Percentiles rank a stretch among this genome's conserved stretches.
Conservation (phyloP, 2,797 vertebrate genomes). For the Eurystomus glaucurus region DNA sequence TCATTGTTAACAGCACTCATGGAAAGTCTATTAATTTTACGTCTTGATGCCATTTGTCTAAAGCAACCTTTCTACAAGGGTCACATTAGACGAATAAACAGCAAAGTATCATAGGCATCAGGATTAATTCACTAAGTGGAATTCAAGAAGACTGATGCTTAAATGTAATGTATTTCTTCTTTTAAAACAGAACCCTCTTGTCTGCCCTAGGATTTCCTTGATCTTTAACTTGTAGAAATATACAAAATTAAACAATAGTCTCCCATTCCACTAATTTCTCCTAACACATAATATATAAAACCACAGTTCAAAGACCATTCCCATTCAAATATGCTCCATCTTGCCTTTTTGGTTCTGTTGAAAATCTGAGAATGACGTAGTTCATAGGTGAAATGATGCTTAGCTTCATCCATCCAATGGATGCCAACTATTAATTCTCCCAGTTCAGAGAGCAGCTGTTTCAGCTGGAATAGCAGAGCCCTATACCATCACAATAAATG, state of each 20-base stretch:
- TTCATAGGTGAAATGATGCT: neutral
- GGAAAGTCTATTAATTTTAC: slow-evolving; percentile 28
- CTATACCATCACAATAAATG: neutral
- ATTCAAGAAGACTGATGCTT: neutral
- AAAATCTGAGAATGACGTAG: neutral
- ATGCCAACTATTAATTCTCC: neutral
- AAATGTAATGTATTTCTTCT: neutral
- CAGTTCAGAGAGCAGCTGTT: neutral
- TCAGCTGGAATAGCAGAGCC: neutral
- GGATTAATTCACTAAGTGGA: neutral
- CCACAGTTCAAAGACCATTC: neutral
- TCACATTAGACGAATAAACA: neutral
- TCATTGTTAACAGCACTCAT: slow-evolving; percentile 37
- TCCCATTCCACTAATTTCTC: neutral
- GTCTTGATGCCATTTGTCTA: neutral
- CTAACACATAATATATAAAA: neutral
- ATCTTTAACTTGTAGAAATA: neutral
- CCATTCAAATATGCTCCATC: neutral
- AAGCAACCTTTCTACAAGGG: neutral
- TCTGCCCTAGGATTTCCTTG: neutral
- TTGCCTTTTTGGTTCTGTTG: neutral
- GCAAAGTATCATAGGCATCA: neutral
- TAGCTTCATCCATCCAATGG: neutral
- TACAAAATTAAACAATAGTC: neutral
- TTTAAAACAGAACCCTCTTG: neutral